phyloP scores from a whole-genome alignment of 2,113 vertebrate species.

The Muscicapa adusta region DNA sequence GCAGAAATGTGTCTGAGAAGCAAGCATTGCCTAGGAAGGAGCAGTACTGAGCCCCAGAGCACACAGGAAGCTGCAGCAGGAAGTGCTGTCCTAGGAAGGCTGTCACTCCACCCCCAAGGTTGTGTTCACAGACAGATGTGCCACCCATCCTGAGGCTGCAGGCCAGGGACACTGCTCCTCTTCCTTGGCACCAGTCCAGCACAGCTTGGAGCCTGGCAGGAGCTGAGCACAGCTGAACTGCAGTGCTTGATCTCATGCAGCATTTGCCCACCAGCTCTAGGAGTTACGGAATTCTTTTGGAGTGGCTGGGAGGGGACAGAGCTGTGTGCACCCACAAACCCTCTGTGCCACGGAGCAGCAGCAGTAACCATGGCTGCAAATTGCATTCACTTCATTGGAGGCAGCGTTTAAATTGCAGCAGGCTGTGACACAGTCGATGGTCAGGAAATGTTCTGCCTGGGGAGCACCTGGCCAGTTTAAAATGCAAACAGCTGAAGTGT shows the following conservation, averaged over 20 bases:
- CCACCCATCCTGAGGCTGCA: neutral
- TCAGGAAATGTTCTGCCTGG: neutral
- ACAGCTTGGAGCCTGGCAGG: neutral
- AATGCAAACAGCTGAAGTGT: neutral
- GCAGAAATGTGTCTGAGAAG: neutral
- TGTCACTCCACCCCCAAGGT: neutral
- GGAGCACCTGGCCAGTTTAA: neutral
- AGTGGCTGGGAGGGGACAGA: neutral
- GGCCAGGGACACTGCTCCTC: neutral
- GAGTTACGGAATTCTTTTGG: slow-evolving; percentile 37
- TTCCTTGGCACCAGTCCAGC: neutral
- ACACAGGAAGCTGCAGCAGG: neutral
- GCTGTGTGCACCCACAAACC: neutral
- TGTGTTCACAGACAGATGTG: neutral
- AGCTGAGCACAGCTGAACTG: neutral
- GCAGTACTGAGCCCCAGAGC: neutral
- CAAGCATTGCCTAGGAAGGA: neutral
- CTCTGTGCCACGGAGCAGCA: slow-evolving; percentile 3
- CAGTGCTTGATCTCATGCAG: slow-evolving; percentile 37
- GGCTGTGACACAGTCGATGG: neutral
- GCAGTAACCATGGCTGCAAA: neutral
- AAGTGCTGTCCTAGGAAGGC: neutral
- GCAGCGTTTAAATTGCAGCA: neutral
- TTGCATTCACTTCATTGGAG: neutral
- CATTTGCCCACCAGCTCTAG: neutral